Percentiles rank a stretch among this genome's conserved stretches.
These are phyloP conservation scores for Bettongia penicillata DNA, from an alignment of 2,113 vertebrate species.

Conservation along the genomic window DNA sequence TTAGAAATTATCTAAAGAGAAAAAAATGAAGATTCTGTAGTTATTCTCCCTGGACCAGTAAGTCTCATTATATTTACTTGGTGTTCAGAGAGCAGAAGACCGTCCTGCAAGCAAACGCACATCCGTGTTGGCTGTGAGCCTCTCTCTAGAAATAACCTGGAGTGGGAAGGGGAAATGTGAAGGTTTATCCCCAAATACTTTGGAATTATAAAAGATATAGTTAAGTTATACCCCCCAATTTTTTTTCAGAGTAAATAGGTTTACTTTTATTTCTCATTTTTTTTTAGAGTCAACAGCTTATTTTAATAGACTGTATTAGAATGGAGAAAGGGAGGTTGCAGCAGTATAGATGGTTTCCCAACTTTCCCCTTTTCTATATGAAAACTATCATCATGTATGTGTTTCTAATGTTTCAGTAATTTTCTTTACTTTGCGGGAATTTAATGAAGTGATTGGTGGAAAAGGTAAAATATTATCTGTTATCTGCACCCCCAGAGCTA, in stretches of 20 bases:
- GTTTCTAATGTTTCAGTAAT: neutral
- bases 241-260: too few relatives aligned
- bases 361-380: neutral
- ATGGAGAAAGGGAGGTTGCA: too few relatives aligned
- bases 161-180: neutral
- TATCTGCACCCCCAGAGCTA: neutral
- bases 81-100: neutral
- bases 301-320: too few relatives aligned
- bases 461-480: neutral
- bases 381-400: neutral
- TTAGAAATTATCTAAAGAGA: neutral
- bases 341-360: neutral
- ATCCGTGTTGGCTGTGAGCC: neutral
- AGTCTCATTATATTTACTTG: neutral
- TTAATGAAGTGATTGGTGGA: neutral
- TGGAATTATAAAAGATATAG: neutral
- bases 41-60: neutral
- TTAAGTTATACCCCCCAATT: neutral
- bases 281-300: too few relatives aligned
- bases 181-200: neutral
- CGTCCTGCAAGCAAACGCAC: neutral
- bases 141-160: neutral
- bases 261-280: too few relatives aligned
- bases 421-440: neutral
- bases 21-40: neutral